A percentile compares a stretch with the other conserved stretches of the same genome.
phyloP scores from a whole-genome alignment of 2,797 vertebrate species.

The Parambassis ranga region DNA sequence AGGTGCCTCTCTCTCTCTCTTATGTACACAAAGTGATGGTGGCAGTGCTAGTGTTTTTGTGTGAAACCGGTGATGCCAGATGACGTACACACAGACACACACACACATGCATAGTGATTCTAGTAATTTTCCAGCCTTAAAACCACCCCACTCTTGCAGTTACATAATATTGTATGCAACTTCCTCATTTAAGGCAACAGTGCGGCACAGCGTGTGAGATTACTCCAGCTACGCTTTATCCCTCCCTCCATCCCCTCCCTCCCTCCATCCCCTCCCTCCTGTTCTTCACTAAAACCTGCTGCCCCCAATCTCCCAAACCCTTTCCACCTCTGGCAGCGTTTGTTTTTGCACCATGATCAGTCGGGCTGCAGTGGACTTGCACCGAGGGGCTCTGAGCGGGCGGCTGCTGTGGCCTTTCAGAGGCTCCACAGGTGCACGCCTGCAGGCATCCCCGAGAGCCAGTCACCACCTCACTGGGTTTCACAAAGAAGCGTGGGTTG shows the following conservation, averaged over 20 bases:
- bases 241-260: conserved; percentile 28
- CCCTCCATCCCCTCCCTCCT: conserved; percentile 40
- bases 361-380: background rate
- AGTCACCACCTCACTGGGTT: background rate
- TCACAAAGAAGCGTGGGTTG: conserved; percentile 1
- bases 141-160: conserved; percentile 39
- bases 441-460: conserved; percentile 28
- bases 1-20: background rate
- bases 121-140: conserved; percentile 67
- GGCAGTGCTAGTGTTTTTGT: background rate
- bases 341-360: conserved; percentile 39
- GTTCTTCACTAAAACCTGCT: no score
- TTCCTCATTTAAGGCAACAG: conserved; percentile 58
- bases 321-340: conserved; percentile 19
- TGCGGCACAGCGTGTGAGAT: conserved; percentile 59
- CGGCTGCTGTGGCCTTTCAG: conserved; percentile 22
- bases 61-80: conserved; percentile 16
- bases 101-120: conserved; percentile 32
- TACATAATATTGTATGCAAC: conserved; percentile 64
- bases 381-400: background rate
- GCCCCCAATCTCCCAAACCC: conserved; percentile 38
- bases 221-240: conserved; percentile 56
- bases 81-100: conserved; percentile 57
- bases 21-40: background rate
- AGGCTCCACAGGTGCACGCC: conserved; percentile 38